Evolutionary conservation across 2,113 vertebrate genomes (phyloP).

Genomic region (Sigmodon hispidus): DNA sequence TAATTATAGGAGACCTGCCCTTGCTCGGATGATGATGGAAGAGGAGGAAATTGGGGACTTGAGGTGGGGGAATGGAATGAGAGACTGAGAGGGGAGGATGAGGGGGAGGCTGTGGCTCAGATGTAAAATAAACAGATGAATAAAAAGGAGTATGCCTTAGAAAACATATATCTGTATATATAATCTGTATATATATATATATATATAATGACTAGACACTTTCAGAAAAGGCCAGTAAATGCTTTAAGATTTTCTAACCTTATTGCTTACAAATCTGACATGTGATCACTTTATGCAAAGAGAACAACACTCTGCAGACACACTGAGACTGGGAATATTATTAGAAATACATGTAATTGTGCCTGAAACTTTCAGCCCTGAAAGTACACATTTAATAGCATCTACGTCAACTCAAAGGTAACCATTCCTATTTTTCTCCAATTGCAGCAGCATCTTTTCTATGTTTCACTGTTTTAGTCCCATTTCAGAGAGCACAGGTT

Average conservation of each 20-base stretch:
- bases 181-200: no score
- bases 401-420: neutral
- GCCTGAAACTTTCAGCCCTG: neutral
- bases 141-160: neutral
- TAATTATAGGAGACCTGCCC: neutral
- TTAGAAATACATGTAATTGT: neutral
- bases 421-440: neutral
- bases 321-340: neutral
- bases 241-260: slow-evolving; percentile 23
- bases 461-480: neutral
- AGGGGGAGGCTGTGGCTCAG: neutral
- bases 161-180: no score
- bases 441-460: neutral
- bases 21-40: neutral
- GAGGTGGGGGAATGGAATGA: neutral
- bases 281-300: neutral
- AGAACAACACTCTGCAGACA: neutral
- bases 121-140: neutral
- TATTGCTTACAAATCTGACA: neutral
- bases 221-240: neutral
- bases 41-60: neutral
- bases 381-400: neutral
- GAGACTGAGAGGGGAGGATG: neutral
- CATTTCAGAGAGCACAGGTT: neutral
- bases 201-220: slow-evolving; percentile 43